Base-by-base conservation (phyloP, 2,797 vertebrate species). In the Enteromius paludinosus region DNA sequence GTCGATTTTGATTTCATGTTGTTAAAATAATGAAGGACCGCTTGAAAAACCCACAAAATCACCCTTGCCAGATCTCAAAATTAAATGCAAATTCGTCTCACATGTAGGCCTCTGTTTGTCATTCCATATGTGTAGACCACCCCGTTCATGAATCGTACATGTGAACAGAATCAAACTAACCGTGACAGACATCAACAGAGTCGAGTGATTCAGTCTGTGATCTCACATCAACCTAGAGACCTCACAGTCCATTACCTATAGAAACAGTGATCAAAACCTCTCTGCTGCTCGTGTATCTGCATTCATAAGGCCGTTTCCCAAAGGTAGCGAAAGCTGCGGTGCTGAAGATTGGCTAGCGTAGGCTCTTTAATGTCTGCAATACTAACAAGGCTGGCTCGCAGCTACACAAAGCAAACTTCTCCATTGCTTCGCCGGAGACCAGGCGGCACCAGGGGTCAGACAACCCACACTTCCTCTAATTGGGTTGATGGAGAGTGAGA, bases 401-500 rank as follows among this genome's bases (percentile, higher is more conserved):
- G 72, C 73, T 61, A 45, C 65, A 83, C 65, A 59, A 83, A 77
- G 71, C 80, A 73, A 77, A 59, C 59, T 52, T 61, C 70, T 75
- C 68, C 75, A 61, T 84, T 84, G 47, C 59, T 86, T 84, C 56
- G 65, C 73, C 28, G 30, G 45, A 6, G 64, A 83, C 79, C 79
- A 64, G 30, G 82, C 62, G 35, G 79, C 69, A 75, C 71, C 78
- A 23, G 79, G 73, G 87, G 86, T 89, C 85, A 83, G 59, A 52
- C 70, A 71, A 47, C 68, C 79, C 78, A 77, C 56, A 17, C 73
- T 71, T n/a, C 20, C 70, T 87, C 81, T 89, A 89, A 89, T 85
- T 87, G 88, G 80, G 66, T 80, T 83, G 78, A 83, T 83, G 62
- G 76, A 69, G 85, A 85, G 78, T 69, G 81, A 82, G 83, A 59